Base-by-base conservation (phyloP, 2,113 vertebrate species). In the Paraplagusia blochii region DNA sequence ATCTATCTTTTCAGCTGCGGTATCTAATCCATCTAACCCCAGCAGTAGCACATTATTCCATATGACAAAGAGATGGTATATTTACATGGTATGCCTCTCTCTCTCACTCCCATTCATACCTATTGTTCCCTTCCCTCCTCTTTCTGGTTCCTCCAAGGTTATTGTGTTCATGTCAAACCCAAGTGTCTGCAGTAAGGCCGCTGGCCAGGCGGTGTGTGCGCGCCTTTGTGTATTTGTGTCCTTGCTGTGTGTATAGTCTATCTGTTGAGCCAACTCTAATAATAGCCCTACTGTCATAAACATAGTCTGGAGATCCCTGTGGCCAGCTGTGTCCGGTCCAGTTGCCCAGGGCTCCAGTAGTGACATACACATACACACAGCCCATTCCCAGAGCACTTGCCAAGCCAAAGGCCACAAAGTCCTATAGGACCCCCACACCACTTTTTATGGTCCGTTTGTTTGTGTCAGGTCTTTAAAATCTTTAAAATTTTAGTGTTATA, bases 301-400 rank as follows among this genome's bases (percentile, higher is more conserved):
- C 81, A 80, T 79, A 85, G 87, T 80, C 76, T 82, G 80, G 82
- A 85, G 80, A 83, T 88, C 85, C 84, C 79, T 76, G 76, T 9
- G 79, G 83, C 81, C 82, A 83, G 77, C 82, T 81, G 82, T 84
- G 83, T 85, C 85, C 85, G 78, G 83, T 73, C 72, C 62, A 81
- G 69, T 72, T 58, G 62, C 82, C 82, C 80, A 84, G 80, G 80
- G 76, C 85, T 87, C 82, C 80, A 76, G 85, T 82, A 82, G 80
- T 83, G 77, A 83, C 17, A 29, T 12, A 48, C 18, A 29, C 45
- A 29, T 19, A 42, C 53, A 33, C 54, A 58, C 59, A 72, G 76
- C 67, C 60, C 69, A 87, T 82, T 88, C 78, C 73, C 69, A 57
- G 66, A 74, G 59, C 64, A 67, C 64, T 75, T 76, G 64, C 68